Percentiles rank a stretch among this genome's conserved stretches.
phyloP scores from a whole-genome alignment of 2,113 vertebrate genomes.

The Brachypteracias leptosomus region DNA sequence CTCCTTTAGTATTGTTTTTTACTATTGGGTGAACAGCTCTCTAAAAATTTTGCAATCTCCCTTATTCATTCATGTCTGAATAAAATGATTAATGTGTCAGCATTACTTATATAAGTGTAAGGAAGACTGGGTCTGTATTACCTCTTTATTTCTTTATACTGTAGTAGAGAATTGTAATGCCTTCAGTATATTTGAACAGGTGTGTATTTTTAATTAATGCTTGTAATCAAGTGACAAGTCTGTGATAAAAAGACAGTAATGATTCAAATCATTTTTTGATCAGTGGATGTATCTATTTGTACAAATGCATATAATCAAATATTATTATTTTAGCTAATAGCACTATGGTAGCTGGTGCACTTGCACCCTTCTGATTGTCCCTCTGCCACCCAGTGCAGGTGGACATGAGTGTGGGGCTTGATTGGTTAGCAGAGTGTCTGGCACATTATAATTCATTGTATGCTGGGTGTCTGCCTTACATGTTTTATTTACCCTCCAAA shows the following conservation, averaged over 20 bases:
- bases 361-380: neutral
- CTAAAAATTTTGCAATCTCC: neutral
- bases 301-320: neutral
- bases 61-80: neutral
- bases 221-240: neutral
- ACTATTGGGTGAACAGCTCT: neutral
- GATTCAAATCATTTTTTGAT: neutral
- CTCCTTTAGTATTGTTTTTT: neutral
- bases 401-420: too few relatives aligned
- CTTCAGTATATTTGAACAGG: neutral
- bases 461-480: neutral
- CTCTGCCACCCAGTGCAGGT: neutral
- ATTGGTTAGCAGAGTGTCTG: fast-evolving
- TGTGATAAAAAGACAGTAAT: neutral
- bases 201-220: neutral
- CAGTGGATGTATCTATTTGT: neutral
- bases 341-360: neutral
- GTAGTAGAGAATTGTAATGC: neutral
- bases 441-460: neutral
- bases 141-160: neutral
- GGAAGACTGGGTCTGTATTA: neutral
- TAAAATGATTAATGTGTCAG: neutral
- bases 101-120: neutral
- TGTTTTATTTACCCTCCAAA: neutral
- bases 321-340: neutral